Base-by-base conservation (phyloP, 2,888 invertebrate species). In the Mesoligia furuncula region DNA sequence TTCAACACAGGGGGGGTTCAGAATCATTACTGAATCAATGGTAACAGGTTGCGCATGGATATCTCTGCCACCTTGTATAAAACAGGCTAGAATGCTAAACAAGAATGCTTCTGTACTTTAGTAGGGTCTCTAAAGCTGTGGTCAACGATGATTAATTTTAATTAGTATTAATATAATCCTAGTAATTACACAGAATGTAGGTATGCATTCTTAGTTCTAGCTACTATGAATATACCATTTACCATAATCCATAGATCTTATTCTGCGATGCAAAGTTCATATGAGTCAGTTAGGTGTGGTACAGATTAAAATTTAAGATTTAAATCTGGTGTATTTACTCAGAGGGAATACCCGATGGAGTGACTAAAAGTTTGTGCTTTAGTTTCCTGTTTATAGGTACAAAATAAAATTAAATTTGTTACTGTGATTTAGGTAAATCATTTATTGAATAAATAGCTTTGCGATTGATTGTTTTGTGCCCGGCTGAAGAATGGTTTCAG, bases 181-280 rank as follows among this genome's bases (percentile, higher is more conserved):
- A 42, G 42, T 42, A 85, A 81, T 27, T 15, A 72, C 42, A 39
- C 27, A 48, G 42, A 62, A 64, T 71, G 64, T 45, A 7, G 36
- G 36, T 36, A 54, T 69, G 31, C 20, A 71, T 75, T 71, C 75
- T 42, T 36, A 61, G 54, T 74, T 73, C 36, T 24, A 74, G 36
- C 17, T 64, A 64, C 39, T 57, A 77, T 83, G 67, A 77, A 81
- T 81, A 83, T 65, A 39, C 42, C 31, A 81, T 83, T 83, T 61
- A 72, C 54, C 82, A 85, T 84, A 67, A 71, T 80, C 59, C 15
- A 80, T 39, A 6, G 75, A 82, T 75, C 42, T 84, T 71, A 75
- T 75, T 84, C 81, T 84, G 71, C 17, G 31, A 76, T 66, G n/a
- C 61, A 76, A 83, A 85, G 85, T 66, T 81, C 76, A 81, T 2